phyloP scores from a whole-genome alignment of 1,140 invertebrate species.

The Neomicropteryx cornuta region DNA sequence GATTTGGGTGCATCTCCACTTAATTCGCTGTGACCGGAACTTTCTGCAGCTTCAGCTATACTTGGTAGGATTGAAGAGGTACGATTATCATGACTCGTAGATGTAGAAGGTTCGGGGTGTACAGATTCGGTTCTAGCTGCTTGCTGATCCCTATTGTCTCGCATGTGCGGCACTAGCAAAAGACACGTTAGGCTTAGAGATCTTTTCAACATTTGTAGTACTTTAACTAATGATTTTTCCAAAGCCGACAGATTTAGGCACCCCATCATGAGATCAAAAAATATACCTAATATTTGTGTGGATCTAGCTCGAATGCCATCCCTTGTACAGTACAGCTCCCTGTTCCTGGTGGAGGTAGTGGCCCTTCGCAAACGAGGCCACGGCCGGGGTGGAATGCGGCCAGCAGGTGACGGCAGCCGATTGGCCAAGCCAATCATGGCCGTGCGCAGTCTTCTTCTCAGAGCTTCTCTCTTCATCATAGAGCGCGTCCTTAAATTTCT shows the following conservation, averaged over 20 bases:
- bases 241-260: slow-evolving; percentile 32
- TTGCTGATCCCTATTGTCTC: slow-evolving; percentile 18
- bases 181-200: slow-evolving; percentile 34
- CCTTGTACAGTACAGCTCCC: slow-evolving; percentile 30
- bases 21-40: no score
- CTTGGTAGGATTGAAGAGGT: no score
- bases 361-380: slow-evolving; percentile 13
- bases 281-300: slow-evolving; percentile 34
- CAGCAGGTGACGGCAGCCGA: no score
- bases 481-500: no score
- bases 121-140: background rate
- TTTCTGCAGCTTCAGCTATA: no score
- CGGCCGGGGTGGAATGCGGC: slow-evolving; percentile 20
- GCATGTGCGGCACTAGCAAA: slow-evolving; percentile 33
- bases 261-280: slow-evolving; percentile 41
- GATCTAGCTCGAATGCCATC: slow-evolving; percentile 35
- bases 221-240: slow-evolving; percentile 33
- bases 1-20: no score
- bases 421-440: no score
- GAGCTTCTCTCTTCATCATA: no score
- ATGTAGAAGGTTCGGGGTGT: background rate
- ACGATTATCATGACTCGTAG: slow-evolving; percentile 5
- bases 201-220: slow-evolving; percentile 33
- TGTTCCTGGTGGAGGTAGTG: slow-evolving; percentile 18
- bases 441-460: slow-evolving; percentile 23